Conservation (phyloP, 1,140 invertebrate species). For the Chionoecetes opilio region DNA sequence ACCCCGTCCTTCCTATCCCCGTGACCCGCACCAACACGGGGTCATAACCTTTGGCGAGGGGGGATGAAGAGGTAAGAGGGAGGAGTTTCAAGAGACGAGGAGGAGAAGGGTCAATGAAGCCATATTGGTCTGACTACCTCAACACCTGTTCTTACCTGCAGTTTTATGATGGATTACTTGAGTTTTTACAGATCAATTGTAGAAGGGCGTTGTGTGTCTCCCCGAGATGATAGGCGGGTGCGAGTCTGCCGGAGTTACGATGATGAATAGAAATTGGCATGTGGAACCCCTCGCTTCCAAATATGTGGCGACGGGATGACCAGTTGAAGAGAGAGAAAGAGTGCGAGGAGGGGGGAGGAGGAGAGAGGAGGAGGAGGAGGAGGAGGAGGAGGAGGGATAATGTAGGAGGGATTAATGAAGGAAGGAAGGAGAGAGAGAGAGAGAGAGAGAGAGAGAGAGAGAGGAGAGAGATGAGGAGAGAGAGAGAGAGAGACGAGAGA, state of each 20-base stretch:
- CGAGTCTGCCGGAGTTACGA: conserved; percentile 2
- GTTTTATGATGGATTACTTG: neutral
- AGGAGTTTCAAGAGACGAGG: neutral
- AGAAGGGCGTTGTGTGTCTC: neutral
- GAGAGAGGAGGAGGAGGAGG: too few relatives aligned
- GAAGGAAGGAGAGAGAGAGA: neutral
- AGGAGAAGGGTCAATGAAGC: neutral
- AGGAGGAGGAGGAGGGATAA: too few relatives aligned
- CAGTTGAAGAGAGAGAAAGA: neutral
- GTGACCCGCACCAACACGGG: conserved; percentile 23
- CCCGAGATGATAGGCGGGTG: neutral
- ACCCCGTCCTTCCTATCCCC: neutral
- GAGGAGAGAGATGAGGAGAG: neutral
- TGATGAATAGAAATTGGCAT: conserved; percentile 30
- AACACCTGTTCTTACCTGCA: neutral
- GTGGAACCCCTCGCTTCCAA: neutral
- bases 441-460: neutral
- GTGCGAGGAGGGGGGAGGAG: too few relatives aligned
- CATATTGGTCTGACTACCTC: conserved; percentile 16
- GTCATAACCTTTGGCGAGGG: neutral
- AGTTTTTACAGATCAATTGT: neutral
- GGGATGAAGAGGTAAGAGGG: neutral
- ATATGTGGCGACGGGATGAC: neutral
- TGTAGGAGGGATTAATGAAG: neutral
- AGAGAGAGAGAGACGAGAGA: conserved; percentile 27